phyloP scores from a whole-genome alignment of 2,888 invertebrate genomes.

The Cyrtodaria siliqua region DNA sequence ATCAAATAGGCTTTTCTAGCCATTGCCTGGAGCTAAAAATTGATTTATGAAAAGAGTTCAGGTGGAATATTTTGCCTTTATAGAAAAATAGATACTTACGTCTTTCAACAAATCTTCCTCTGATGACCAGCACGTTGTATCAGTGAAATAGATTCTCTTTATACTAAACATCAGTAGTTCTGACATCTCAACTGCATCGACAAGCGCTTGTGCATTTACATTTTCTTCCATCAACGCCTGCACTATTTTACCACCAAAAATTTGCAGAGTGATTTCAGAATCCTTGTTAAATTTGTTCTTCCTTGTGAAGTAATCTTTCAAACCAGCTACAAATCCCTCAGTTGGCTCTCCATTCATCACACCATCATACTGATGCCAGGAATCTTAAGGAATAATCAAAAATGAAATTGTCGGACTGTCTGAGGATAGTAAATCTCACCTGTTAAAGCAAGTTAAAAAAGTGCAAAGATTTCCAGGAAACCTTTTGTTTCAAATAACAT shows the following conservation, averaged over 20 bases:
- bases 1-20: no score
- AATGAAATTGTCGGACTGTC: neutral
- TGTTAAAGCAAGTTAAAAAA: no score
- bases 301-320: constrained; percentile 8
- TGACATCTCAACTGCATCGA: neutral
- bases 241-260: constrained; percentile 3
- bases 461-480: no score
- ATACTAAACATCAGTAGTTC: constrained; percentile 8
- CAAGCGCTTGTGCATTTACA: no score
- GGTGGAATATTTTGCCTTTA: no score
- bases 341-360: constrained; percentile 31
- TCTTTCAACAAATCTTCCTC: constrained; percentile 13
- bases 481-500: no score
- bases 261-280: constrained; percentile 16
- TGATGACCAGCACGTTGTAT: constrained; percentile 22
- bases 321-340: neutral
- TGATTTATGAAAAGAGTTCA: no score
- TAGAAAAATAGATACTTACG: no score
- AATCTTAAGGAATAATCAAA: constrained; percentile 25
- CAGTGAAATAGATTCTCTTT: constrained; percentile 22
- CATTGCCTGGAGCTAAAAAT: no score
- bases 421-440: neutral
- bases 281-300: constrained; percentile 10
- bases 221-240: constrained; percentile 4
- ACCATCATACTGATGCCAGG: constrained; percentile 53